Conservation (phyloP, 2,888 invertebrate species). For the Trichogramma dendrolimi region DNA sequence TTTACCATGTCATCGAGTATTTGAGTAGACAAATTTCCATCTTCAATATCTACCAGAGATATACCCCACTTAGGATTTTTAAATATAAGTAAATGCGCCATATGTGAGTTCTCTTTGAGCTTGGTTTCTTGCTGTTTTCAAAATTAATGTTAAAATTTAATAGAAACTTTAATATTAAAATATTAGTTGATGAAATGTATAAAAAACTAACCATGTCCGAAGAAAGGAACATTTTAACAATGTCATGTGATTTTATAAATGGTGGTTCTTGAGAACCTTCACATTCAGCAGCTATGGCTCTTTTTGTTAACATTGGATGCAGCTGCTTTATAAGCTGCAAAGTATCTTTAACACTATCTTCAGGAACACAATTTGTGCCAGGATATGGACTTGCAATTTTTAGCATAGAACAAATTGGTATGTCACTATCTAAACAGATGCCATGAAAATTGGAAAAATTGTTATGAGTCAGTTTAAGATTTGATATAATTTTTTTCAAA, state of each 20-base stretch:
- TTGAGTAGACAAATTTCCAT: constrained; percentile 42
- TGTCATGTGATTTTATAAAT: constrained; percentile 62
- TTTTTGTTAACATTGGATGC: constrained; percentile 61
- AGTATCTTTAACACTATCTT: constrained; percentile 61
- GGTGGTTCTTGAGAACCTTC: constrained; percentile 55
- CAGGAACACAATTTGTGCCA: constrained; percentile 64
- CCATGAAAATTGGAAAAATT: constrained; percentile 28
- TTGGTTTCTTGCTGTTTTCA: constrained; percentile 49
- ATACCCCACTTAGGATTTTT: constrained; percentile 73
- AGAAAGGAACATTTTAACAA: constrained; percentile 57
- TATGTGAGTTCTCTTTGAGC: constrained; percentile 59
- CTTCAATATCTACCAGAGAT: constrained; percentile 55
- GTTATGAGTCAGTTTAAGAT: background rate
- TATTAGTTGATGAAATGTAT: constrained; percentile 7
- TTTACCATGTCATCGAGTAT: constrained; percentile 51
- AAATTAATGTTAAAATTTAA: constrained; percentile 9
- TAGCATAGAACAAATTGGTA: constrained; percentile 57
- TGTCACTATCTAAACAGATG: constrained; percentile 52
- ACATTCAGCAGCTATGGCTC: constrained; percentile 60
- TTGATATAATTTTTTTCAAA: constrained; percentile 3
- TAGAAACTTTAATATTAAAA: background rate
- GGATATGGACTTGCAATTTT: constrained; percentile 56
- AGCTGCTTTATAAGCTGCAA: constrained; percentile 63
- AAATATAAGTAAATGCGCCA: constrained; percentile 65
- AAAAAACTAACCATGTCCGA: constrained; percentile 15